Evolutionary conservation across 2,888 invertebrate species (phyloP).

Genomic region (Caenorhabditis imperialis): DNA sequence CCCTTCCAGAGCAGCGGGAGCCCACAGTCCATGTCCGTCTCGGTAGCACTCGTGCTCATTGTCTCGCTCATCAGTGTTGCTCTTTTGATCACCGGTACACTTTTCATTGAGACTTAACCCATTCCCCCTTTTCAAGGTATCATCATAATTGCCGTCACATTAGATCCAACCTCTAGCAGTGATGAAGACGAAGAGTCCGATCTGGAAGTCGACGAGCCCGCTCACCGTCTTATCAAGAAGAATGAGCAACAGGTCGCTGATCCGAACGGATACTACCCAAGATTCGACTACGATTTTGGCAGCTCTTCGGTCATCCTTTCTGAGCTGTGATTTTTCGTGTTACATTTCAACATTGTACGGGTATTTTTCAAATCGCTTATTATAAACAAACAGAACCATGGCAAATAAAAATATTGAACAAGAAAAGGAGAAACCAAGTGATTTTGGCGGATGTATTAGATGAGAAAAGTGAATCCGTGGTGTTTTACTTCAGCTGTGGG

Average conservation of each 20-base stretch:
- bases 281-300: constrained; percentile 39
- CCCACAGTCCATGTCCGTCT: constrained; percentile 45
- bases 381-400: constrained; percentile 33
- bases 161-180: constrained; percentile 49
- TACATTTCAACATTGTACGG: constrained; percentile 6
- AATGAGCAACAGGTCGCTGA: constrained; percentile 22
- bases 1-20: constrained; percentile 3
- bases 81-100: constrained; percentile 49
- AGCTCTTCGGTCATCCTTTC: constrained; percentile 28
- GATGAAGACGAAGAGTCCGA: constrained; percentile 53
- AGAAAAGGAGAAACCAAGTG: constrained; percentile 37
- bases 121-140: constrained; percentile 31
- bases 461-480: constrained; percentile 17
- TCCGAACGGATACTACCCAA: constrained; percentile 45
- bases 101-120: neutral
- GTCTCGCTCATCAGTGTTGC: constrained; percentile 54
- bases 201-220: constrained; percentile 32
- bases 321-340: constrained; percentile 38
- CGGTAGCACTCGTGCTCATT: constrained; percentile 54
- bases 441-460: constrained; percentile 20
- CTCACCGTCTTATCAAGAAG: neutral
- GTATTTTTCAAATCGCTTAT: constrained; percentile 23
- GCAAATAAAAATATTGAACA: constrained; percentile 38
- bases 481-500: constrained; percentile 76
- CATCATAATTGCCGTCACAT: constrained; percentile 53